These are phyloP conservation scores for Madoqua kirkii DNA, from an alignment of 2,113 vertebrate species.

Conservation along the genomic window DNA sequence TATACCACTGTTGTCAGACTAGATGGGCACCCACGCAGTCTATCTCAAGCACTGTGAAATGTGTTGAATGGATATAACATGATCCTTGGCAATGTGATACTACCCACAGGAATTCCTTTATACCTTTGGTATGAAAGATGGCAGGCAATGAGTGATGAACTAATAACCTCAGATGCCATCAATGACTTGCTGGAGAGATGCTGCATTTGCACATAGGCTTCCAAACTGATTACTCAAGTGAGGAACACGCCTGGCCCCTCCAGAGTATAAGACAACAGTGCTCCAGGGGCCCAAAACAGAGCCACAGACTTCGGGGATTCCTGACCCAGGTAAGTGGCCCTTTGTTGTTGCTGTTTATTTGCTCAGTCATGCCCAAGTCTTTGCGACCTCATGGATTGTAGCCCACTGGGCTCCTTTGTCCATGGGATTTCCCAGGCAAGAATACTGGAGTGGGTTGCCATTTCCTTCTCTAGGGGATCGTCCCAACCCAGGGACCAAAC, in stretches of 20 bases:
- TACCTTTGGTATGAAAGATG: neutral
- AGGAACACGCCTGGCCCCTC: neutral
- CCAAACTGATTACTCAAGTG: neutral
- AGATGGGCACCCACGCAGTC: neutral
- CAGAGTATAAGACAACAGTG: neutral
- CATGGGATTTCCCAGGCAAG: neutral
- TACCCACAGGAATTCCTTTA: neutral
- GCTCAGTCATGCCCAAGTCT: neutral
- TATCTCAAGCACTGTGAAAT: neutral
- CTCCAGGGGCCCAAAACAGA: neutral
- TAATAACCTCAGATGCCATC: neutral
- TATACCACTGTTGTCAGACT: neutral
- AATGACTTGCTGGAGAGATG: neutral
- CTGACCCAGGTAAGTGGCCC: neutral
- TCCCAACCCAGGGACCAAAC: neutral
- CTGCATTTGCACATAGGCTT: neutral
- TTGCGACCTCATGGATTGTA: neutral
- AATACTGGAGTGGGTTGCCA: neutral
- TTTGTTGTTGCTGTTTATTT: neutral
- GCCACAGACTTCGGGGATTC: neutral
- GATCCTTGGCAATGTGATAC: neutral
- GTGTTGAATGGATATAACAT: neutral
- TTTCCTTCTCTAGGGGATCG: neutral
- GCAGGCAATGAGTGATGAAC: neutral
- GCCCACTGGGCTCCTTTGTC: neutral